These are phyloP conservation scores for Rhabdornis inornatus DNA, from an alignment of 2,113 vertebrate species.

Conservation along the genomic window DNA sequence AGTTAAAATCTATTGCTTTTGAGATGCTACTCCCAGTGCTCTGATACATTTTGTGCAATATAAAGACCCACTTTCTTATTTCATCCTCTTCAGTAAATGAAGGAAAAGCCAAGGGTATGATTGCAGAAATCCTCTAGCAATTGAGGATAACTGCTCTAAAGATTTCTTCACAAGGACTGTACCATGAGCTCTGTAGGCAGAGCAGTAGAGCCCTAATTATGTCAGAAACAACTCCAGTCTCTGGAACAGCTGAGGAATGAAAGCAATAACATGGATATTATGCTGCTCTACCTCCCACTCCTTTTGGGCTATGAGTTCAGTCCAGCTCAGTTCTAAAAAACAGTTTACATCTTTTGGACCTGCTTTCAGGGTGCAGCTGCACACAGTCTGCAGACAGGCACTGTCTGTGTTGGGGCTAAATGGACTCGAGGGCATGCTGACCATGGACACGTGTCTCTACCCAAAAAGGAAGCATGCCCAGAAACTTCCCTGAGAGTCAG, in stretches of 20 bases:
- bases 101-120: background rate
- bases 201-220: background rate
- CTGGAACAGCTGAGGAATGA: background rate
- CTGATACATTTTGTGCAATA: background rate
- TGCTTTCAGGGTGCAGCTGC: background rate
- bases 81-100: background rate
- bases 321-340: background rate
- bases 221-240: background rate
- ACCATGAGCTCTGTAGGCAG: background rate
- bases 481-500: background rate
- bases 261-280: background rate
- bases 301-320: background rate
- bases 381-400: rapidly evolving
- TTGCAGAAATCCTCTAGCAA: background rate
- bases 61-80: background rate
- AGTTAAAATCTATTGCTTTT: background rate
- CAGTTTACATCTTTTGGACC: background rate
- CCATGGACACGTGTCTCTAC: rapidly evolving
- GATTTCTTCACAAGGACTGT: background rate
- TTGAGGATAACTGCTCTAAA: background rate
- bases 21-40: background rate
- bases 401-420: background rate
- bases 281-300: background rate
- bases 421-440: background rate
- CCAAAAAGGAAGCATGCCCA: background rate